phyloP scores from a whole-genome alignment of 1,140 invertebrate species.

The Grapholita molesta region DNA sequence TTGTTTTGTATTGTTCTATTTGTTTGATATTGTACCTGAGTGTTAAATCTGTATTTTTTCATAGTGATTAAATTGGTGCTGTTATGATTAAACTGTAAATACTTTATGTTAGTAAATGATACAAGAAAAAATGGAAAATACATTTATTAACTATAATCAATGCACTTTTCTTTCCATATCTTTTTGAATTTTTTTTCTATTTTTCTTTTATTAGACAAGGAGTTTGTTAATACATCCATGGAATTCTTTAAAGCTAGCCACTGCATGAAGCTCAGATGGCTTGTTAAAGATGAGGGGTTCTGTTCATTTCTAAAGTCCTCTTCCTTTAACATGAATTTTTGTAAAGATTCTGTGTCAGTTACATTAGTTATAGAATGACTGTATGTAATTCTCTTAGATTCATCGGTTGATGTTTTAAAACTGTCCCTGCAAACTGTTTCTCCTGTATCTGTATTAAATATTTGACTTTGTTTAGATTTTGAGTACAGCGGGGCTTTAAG shows the following conservation, averaged over 20 bases:
- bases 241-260: slow-evolving; percentile 60
- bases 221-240: slow-evolving; percentile 38
- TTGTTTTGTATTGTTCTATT: not conserved
- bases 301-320: slow-evolving; percentile 57
- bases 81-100: slow-evolving; percentile 4
- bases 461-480: slow-evolving; percentile 20
- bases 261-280: slow-evolving; percentile 72
- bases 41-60: not conserved
- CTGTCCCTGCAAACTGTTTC: slow-evolving; percentile 27
- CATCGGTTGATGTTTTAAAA: slow-evolving; percentile 19
- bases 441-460: slow-evolving; percentile 16
- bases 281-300: slow-evolving; percentile 48
- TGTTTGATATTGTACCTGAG: not conserved
- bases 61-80: slow-evolving; percentile 7
- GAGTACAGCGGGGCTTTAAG: slow-evolving; percentile 25
- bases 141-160: slow-evolving; percentile 37
- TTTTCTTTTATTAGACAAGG: slow-evolving; percentile 43
- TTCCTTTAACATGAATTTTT: slow-evolving; percentile 59
- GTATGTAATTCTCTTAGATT: not conserved
- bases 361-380: slow-evolving; percentile 46
- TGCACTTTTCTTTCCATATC: slow-evolving; percentile 68
- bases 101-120: slow-evolving; percentile 8
- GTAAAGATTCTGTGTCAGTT: slow-evolving; percentile 41
- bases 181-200: slow-evolving; percentile 55
- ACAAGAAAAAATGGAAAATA: slow-evolving; percentile 49